A percentile compares a stretch with the other conserved stretches of the same genome.
Evolutionary conservation across 2,113 vertebrate species (phyloP).

Genomic region (Macheiramphus alcinus): DNA sequence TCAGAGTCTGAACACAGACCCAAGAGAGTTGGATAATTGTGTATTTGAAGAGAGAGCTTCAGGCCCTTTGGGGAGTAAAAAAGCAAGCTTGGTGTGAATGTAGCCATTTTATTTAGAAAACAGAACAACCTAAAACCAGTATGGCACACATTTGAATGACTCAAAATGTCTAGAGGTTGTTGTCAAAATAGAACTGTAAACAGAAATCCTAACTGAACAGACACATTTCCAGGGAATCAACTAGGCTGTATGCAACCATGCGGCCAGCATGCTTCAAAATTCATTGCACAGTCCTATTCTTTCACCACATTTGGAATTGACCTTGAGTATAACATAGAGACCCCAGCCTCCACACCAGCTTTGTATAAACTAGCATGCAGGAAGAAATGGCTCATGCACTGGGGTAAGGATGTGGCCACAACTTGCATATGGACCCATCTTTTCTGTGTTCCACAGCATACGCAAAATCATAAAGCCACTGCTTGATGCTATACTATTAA

Average conservation of each 20-base stretch:
- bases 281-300: not conserved
- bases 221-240: not conserved
- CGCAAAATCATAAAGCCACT: not conserved
- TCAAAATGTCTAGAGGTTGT: not conserved
- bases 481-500: not conserved
- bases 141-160: not conserved
- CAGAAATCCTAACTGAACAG: not conserved
- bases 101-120: not conserved
- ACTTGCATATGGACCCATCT: not conserved
- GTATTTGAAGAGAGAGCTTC: not conserved
- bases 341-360: not conserved
- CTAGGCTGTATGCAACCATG: not conserved
- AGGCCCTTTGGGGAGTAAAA: not conserved
- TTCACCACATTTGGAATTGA: not conserved
- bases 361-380: not conserved
- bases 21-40: not conserved
- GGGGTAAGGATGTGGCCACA: not conserved
- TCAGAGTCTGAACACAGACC: not conserved
- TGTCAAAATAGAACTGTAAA: not conserved
- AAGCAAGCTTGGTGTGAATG: not conserved
- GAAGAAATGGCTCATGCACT: not conserved
- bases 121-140: not conserved
- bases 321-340: accelerated
- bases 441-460: not conserved
- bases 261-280: accelerated